A percentile compares a stretch with the other conserved stretches of the same genome.
phyloP scores from a whole-genome alignment of 2,888 invertebrate genomes.

The Papilio elwesi region DNA sequence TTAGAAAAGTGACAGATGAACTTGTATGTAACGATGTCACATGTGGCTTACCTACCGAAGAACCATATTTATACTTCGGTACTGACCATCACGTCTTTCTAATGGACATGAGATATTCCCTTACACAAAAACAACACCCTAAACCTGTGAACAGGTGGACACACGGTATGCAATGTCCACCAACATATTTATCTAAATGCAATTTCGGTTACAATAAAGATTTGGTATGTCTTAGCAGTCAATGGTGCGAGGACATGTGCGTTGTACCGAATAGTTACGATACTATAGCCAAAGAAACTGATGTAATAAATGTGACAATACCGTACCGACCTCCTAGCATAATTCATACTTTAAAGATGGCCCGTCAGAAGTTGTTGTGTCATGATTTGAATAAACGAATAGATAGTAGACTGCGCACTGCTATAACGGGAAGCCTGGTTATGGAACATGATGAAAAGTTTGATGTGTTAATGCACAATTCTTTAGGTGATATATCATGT shows the following conservation, averaged over 20 bases:
- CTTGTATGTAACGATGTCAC: slow-evolving; percentile 65
- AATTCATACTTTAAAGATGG: slow-evolving; percentile 60
- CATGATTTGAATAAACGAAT: slow-evolving; percentile 64
- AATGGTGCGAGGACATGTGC: slow-evolving; percentile 76
- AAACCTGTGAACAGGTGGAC: slow-evolving; percentile 81
- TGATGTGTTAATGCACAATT: slow-evolving; percentile 67
- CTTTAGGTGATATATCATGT: slow-evolving; percentile 72
- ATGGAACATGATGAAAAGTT: slow-evolving; percentile 63
- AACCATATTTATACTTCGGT: slow-evolving; percentile 63
- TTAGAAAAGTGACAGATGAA: slow-evolving; percentile 61
- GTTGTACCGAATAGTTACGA: slow-evolving; percentile 66
- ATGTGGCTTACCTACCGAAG: slow-evolving; percentile 61
- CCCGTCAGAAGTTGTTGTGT: slow-evolving; percentile 62
- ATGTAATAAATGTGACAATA: slow-evolving; percentile 57
- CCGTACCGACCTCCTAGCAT: slow-evolving; percentile 73
- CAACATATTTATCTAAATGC: slow-evolving; percentile 69
- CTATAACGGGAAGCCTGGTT: slow-evolving; percentile 63
- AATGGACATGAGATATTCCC: slow-evolving; percentile 65
- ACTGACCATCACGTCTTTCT: slow-evolving; percentile 71
- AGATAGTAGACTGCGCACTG: slow-evolving; percentile 60
- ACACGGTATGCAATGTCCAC: slow-evolving; percentile 81
- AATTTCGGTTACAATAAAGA: slow-evolving; percentile 68
- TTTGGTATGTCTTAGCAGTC: slow-evolving; percentile 69
- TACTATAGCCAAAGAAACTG: slow-evolving; percentile 51
- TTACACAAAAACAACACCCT: slow-evolving; percentile 52